Base-by-base conservation (phyloP, 2,113 vertebrate species). In the Eulemur rufifrons region DNA sequence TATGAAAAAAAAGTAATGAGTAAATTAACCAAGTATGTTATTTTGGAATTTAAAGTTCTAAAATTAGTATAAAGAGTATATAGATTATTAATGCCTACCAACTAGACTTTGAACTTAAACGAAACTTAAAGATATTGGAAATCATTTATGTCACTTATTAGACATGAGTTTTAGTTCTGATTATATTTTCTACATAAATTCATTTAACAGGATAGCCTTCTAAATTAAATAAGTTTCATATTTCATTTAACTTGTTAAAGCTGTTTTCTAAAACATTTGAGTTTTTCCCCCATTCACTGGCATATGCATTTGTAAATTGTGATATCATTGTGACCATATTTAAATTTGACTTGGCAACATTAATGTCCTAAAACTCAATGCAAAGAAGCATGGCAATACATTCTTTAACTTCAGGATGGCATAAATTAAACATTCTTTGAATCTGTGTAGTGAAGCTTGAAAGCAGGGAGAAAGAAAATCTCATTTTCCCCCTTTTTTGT, bases 181-280 rank as follows among this genome's bases (percentile, higher is more conserved):
- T 92, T 97, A 39, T 81, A 91, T 95, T 95, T 96, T 82, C 85
- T 61, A 18, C 1, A 89, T 66, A 97, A 93, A 27, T 3, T 96
- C 54, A 96, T 95, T 97, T 90, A 95, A 91, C 78, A 91, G 25
- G 34, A 68, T 77, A 89, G 66, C 50, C 39, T 93, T 69, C 90
- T 96, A 88, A 96, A 76, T 76, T 45, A 27, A 74, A 88, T 95
- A 91, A 91, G 88, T 86, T 64, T 86, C 82, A 94, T 80, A 96
- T 96, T 98, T 98, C 87, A 92, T 94, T 97, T 97, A 95, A 94
- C 82, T 98, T 95, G 96, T 69, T 98, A 97, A 97, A 97, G 76
- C 82, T 94, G 39, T 95, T 88, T 87, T 95, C 74, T 86, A 83
- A 97, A 64, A 17, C 66, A 3, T 66, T 97, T 94, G 50, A 2